Conservation (phyloP, 2,113 vertebrate genomes). For the Sylvietta virens region DNA sequence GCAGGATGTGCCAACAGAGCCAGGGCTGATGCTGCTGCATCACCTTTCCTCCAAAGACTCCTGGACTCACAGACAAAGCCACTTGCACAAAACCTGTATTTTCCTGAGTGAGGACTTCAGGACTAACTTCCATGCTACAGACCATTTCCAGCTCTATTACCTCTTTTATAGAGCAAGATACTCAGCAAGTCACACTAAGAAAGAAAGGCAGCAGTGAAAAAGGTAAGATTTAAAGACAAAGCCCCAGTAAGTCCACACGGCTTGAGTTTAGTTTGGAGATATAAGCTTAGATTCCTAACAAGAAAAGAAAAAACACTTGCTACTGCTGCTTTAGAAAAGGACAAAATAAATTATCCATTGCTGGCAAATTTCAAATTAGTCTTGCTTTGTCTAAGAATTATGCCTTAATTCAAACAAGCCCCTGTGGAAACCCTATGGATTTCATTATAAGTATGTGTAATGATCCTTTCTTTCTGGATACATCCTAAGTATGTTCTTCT, state of each 20-base stretch:
- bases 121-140: neutral
- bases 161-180: neutral
- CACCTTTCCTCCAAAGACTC: neutral
- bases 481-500: neutral
- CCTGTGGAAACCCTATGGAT: neutral
- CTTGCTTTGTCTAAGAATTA: neutral
- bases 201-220: neutral
- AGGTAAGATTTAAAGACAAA: neutral
- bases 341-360: neutral
- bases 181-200: neutral
- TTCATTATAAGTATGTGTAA: neutral
- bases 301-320: neutral
- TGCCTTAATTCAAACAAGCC: neutral
- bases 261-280: neutral
- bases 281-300: neutral
- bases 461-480: neutral
- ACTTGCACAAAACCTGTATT: neutral
- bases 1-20: neutral
- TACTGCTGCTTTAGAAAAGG: neutral
- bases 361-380: neutral
- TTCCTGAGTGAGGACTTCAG: fast-evolving
- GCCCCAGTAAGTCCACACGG: fast-evolving
- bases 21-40: neutral
- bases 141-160: neutral
- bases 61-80: neutral